Conservation (phyloP, 35 echinoderm and acorn worm species). For the Hemicentrotus pulcherrimus region DNA sequence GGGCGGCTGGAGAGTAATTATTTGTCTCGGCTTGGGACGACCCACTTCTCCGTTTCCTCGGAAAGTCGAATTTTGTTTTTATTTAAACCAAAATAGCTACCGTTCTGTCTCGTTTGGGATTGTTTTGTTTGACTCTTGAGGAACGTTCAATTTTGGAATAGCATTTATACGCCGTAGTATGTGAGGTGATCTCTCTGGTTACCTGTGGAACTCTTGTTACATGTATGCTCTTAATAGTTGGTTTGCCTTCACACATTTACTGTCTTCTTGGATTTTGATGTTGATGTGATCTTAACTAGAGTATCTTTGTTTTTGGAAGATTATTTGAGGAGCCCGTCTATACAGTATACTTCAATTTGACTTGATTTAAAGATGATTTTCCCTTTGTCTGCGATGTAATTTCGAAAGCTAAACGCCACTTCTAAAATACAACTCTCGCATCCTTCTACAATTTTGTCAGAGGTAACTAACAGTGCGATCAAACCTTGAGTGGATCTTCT, state of each 20-base stretch:
- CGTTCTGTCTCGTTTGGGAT: background rate
- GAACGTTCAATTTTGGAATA: background rate
- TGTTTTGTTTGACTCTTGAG: background rate
- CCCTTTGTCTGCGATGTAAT: background rate
- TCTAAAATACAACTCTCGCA: no score
- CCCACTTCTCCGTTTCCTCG: background rate
- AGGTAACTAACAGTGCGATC: background rate
- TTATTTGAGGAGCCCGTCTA: background rate
- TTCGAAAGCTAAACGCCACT: background rate
- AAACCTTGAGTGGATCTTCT: background rate
- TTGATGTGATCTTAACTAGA: background rate
- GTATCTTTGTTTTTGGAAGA: background rate
- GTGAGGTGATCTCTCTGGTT: background rate
- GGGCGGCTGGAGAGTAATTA: background rate
- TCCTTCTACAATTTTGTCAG: background rate
- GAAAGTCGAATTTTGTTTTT: background rate
- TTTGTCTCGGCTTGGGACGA: background rate
- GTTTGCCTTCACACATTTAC: background rate
- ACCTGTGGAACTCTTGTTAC: background rate
- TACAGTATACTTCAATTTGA: background rate
- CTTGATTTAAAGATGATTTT: background rate
- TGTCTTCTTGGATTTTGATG: background rate
- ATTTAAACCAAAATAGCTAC: background rate
- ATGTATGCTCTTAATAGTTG: no score
- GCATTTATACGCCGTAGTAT: background rate